phyloP scores from a whole-genome alignment of 2,113 vertebrate genomes.

The Ovibos moschatus region DNA sequence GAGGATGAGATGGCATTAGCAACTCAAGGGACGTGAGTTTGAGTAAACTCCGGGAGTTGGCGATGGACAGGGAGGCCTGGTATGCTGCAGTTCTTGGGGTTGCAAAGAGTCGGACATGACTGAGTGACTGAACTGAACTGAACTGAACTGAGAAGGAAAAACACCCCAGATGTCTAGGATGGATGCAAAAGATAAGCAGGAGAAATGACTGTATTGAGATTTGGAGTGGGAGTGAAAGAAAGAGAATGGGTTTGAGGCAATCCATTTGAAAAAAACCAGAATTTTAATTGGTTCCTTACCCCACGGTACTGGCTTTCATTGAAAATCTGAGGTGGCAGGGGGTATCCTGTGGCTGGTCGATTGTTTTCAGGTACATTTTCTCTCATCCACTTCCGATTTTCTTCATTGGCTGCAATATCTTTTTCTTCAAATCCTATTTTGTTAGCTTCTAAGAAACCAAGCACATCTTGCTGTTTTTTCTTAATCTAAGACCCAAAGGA shows the following conservation, averaged over 20 bases:
- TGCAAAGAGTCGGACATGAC: not conserved
- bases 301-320: conserved; percentile 93
- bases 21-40: not conserved
- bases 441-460: conserved; percentile 93
- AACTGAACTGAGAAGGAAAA: not conserved
- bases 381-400: conserved; percentile 96
- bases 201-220: not conserved
- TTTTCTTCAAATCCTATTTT: conserved; percentile 96
- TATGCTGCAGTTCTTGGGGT: not conserved
- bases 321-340: conserved; percentile 96
- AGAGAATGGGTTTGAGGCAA: not conserved
- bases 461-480: conserved; percentile 97
- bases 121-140: not conserved
- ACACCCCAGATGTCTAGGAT: not conserved
- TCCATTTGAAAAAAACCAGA: not conserved
- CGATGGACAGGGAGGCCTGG: not conserved
- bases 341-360: conserved; percentile 90
- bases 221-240: not conserved
- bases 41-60: not conserved
- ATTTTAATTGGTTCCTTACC: conserved; percentile 81
- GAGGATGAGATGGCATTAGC: not conserved
- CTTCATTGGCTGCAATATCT: conserved; percentile 95
- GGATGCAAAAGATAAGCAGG: not conserved
- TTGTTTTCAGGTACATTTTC: conserved; percentile 93
- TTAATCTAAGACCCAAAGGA: conserved; percentile 88